A percentile compares a stretch with the other conserved stretches of the same genome.
These are phyloP conservation scores for Drosophila birchii DNA, from an alignment of 2,888 invertebrate species.

Conservation along the genomic window DNA sequence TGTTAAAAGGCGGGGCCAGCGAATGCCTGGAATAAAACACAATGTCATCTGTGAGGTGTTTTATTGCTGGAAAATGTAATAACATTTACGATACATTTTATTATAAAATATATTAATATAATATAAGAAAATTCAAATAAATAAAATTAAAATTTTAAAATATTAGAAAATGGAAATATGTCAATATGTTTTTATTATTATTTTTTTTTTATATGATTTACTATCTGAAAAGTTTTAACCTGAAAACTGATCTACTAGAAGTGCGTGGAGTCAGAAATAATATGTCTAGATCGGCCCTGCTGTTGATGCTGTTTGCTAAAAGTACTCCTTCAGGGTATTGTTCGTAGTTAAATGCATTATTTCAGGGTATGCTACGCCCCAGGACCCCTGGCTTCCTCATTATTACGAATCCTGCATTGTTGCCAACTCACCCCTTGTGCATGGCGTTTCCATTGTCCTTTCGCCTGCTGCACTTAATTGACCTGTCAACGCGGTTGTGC, in stretches of 20 bases:
- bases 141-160: too few relatives aligned
- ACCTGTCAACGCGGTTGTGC: conserved; percentile 17
- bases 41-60: too few relatives aligned
- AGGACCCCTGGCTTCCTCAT: conserved; percentile 10
- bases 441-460: conserved; percentile 1
- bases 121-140: too few relatives aligned
- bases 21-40: conserved; percentile 4
- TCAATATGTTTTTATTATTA: too few relatives aligned
- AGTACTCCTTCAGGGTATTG: too few relatives aligned
- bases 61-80: not conserved
- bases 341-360: not conserved
- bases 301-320: too few relatives aligned
- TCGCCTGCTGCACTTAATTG: conserved; percentile 7
- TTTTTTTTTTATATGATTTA: too few relatives aligned
- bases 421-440: conserved; percentile 14
- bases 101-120: not conserved
- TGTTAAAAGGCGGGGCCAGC: conserved; percentile 23
- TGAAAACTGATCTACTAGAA: too few relatives aligned
- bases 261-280: too few relatives aligned
- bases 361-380: not conserved
- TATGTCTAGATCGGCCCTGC: too few relatives aligned
- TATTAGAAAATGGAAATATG: too few relatives aligned
- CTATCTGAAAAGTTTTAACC: too few relatives aligned
- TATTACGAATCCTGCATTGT: conserved; percentile 15
- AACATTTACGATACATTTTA: not conserved